Evolutionary conservation across 2,888 invertebrate species (phyloP).

Genomic region (Drosophila borealis): DNA sequence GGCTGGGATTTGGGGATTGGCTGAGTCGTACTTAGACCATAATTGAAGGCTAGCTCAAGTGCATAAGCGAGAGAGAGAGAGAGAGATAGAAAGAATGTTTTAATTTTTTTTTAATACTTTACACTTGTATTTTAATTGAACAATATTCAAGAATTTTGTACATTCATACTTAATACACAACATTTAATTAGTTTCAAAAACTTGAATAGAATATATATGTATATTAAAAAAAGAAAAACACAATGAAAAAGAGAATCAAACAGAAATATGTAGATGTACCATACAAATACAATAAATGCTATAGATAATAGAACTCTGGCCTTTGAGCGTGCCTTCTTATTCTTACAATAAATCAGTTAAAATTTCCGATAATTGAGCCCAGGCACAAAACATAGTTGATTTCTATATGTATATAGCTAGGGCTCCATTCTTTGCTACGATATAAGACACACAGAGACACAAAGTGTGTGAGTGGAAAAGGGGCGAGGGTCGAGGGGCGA

Average conservation of each 20-base stretch:
- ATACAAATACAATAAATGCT: conserved; percentile 44
- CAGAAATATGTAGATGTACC: conserved; percentile 19
- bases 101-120: conserved; percentile 25
- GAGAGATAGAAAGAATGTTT: conserved; percentile 4
- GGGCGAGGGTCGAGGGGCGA: neutral
- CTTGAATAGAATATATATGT: conserved; percentile 33
- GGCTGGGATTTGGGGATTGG: neutral
- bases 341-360: conserved; percentile 20
- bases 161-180: conserved; percentile 73
- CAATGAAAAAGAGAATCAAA: neutral
- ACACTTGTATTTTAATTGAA: conserved; percentile 53
- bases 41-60: conserved; percentile 13
- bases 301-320: conserved; percentile 18
- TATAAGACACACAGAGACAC: conserved; percentile 34
- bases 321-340: conserved; percentile 5
- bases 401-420: conserved; percentile 2
- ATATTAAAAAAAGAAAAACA: conserved; percentile 18
- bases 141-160: conserved; percentile 59
- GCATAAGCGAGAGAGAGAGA: conserved; percentile 5
- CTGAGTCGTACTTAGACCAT: neutral
- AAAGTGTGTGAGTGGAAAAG: neutral
- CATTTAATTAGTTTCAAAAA: conserved; percentile 62
- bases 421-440: neutral
- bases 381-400: conserved; percentile 31
- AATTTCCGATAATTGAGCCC: conserved; percentile 29